These are phyloP conservation scores for Tryphoninae sp. DNA, from an alignment of 2,888 invertebrate species.

Conservation along the genomic window DNA sequence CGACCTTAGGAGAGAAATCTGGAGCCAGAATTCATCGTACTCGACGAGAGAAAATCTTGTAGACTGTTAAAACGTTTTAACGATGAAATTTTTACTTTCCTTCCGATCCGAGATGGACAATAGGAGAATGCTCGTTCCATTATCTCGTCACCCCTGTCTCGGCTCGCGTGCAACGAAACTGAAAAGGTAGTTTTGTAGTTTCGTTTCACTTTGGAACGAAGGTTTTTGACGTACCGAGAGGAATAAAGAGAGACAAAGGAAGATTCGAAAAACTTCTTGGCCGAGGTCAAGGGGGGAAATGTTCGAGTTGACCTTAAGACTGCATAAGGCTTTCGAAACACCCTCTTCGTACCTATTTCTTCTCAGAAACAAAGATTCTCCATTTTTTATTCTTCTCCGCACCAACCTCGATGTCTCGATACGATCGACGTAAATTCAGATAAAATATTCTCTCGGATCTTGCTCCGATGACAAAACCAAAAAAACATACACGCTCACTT, in stretches of 20 bases:
- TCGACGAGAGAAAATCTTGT: constrained; percentile 16
- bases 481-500: constrained; percentile 11
- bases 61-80: neutral
- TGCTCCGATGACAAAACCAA: constrained; percentile 21
- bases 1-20: constrained; percentile 20
- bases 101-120: neutral
- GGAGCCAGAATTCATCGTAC: constrained; percentile 11
- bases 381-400: constrained; percentile 2
- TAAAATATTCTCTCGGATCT: constrained; percentile 46
- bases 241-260: too few species aligned
- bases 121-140: neutral
- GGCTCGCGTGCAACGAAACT: neutral
- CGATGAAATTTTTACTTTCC: constrained; percentile 20
- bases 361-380: constrained; percentile 23
- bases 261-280: constrained; percentile 15
- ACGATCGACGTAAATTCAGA: constrained; percentile 27
- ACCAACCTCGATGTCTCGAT: constrained; percentile 42
- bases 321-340: constrained; percentile 11
- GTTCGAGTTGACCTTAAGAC: constrained; percentile 40
- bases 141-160: constrained; percentile 3
- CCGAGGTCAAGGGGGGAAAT: constrained; percentile 19
- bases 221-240: constrained; percentile 1
- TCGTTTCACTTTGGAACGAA: constrained; percentile 13
- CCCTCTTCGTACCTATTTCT: constrained; percentile 13
- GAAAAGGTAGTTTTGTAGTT: neutral